A percentile compares a stretch with the other conserved stretches of the same genome.
These are phyloP conservation scores for Geothlypis trichas DNA, from an alignment of 2,113 vertebrate genomes.

Conservation along the genomic window DNA sequence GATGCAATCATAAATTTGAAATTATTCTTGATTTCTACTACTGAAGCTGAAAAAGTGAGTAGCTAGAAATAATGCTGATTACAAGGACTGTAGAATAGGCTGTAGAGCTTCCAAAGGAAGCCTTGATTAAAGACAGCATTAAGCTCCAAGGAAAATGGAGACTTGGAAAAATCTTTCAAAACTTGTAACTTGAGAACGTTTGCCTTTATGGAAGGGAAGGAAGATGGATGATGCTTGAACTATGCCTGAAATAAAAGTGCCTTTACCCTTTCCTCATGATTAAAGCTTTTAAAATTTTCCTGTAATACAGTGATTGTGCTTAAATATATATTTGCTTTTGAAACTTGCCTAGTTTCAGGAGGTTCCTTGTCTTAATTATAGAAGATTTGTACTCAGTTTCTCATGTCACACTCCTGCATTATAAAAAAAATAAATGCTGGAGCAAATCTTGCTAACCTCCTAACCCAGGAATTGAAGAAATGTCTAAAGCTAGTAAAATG, in stretches of 20 bases:
- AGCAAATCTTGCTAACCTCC: neutral
- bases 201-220: slow-evolving; percentile 22
- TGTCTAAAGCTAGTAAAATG: neutral
- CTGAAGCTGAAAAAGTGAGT: neutral
- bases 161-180: slow-evolving; percentile 30
- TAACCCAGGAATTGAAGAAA: neutral
- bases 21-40: neutral
- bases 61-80: slow-evolving; percentile 5
- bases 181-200: slow-evolving; percentile 41
- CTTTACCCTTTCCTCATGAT: neutral
- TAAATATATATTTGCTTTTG: slow-evolving; percentile 25
- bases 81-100: neutral
- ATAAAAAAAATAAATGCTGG: neutral
- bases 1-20: neutral
- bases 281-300: slow-evolving; percentile 31
- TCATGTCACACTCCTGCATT: neutral
- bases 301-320: slow-evolving; percentile 10
- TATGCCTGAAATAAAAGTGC: slow-evolving; percentile 2
- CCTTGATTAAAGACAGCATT: slow-evolving; percentile 16
- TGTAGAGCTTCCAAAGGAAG: neutral
- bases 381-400: neutral
- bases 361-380: neutral
- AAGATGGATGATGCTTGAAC: slow-evolving; percentile 51
- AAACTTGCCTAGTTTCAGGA: neutral
- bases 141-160: slow-evolving; percentile 37